phyloP scores from a whole-genome alignment of 23 tunicate genomes.

The Ciona savignyi region DNA sequence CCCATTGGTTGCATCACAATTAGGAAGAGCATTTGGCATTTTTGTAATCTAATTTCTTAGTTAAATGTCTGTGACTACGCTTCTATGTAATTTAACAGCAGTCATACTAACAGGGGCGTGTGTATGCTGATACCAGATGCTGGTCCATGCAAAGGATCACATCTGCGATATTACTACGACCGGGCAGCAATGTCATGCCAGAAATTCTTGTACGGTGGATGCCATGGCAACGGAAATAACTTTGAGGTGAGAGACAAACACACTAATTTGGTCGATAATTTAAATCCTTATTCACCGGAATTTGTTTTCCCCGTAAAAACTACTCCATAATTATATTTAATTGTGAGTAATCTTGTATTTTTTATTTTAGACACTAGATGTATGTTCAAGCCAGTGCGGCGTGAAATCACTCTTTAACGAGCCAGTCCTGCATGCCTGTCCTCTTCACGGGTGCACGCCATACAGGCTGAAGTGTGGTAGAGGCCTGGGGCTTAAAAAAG shows the following conservation, averaged over 20 bases:
- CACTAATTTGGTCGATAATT: too few species aligned
- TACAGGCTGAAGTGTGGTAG: slow-evolving; percentile 17
- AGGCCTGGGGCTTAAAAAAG: slow-evolving; percentile 11
- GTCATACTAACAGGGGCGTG: slow-evolving; percentile 16
- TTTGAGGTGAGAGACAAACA: slow-evolving; percentile 52
- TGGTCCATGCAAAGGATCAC: slow-evolving; percentile 22
- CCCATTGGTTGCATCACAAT: too few species aligned
- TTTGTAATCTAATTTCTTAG: too few species aligned
- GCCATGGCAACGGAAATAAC: slow-evolving; percentile 45
- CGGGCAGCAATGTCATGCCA: slow-evolving; percentile 18
- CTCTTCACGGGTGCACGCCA: slow-evolving; percentile 26
- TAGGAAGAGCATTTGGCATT: too few species aligned
- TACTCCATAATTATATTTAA: too few species aligned
- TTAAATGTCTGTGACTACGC: too few species aligned
- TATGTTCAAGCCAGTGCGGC: slow-evolving; percentile 14
- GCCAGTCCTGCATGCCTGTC: slow-evolving; percentile 15
- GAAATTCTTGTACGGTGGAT: slow-evolving; percentile 40
- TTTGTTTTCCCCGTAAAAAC: too few species aligned
- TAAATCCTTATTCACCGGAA: too few species aligned
- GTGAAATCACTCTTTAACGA: background rate
- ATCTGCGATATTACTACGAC: slow-evolving; percentile 27
- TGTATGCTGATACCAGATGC: slow-evolving; percentile 31
- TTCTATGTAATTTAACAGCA: background rate
- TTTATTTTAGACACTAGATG: slow-evolving; percentile 14
- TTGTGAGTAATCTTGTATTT: too few species aligned